Conservation (phyloP, 2,113 vertebrate genomes). For the Desmodus rotundus region DNA sequence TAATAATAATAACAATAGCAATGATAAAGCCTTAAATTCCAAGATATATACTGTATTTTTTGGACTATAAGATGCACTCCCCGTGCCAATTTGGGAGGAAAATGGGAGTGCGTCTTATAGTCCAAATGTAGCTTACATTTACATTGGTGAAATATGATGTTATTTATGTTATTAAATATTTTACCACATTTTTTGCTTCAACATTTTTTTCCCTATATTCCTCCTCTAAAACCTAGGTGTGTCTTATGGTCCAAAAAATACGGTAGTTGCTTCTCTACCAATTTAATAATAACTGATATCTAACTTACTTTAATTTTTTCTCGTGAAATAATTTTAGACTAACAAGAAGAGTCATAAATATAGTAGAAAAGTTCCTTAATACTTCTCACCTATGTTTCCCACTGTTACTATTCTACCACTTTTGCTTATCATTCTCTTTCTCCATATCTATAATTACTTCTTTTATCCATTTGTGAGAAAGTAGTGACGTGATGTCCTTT, state of each 20-base stretch:
- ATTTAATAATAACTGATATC: not conserved
- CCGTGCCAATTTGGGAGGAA: no score
- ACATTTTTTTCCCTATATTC: no score
- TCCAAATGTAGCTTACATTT: no score
- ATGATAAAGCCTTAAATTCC: not conserved
- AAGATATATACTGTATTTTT: no score
- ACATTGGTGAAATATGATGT: no score
- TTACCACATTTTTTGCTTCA: no score
- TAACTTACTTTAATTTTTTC: not conserved
- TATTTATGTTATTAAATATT: no score
- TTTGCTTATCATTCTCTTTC: not conserved
- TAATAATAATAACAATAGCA: not conserved
- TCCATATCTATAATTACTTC: not conserved
- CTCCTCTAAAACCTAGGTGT: no score
- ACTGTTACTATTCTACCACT: not conserved
- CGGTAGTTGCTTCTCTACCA: not conserved
- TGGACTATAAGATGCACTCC: no score
- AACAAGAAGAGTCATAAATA: not conserved
- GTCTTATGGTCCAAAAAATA: no score
- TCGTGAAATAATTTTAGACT: not conserved
- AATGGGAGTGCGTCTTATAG: no score
- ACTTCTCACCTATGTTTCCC: not conserved
- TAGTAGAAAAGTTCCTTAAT: not conserved
- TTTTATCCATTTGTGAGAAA: not conserved
- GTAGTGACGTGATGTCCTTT: not conserved